Percentiles rank a stretch among this genome's conserved stretches.
Evolutionary conservation across 37 sponge, comb jelly and placozoan species (phyloP).

Genomic region (Geodia barretti): DNA sequence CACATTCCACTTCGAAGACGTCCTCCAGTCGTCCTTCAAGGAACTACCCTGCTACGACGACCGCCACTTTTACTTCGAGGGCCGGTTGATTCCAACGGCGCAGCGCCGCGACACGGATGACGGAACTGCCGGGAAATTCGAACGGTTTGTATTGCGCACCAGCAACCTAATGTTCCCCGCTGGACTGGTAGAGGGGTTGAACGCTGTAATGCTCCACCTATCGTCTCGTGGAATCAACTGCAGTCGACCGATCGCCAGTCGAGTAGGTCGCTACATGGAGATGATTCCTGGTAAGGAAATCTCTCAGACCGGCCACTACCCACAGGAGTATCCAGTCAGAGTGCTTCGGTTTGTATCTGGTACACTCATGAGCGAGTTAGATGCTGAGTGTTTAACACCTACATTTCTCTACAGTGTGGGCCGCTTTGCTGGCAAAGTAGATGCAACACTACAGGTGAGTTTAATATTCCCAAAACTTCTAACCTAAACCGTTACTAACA

Average conservation of each 20-base stretch:
- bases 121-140: not conserved
- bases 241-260: not conserved
- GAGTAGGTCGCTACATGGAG: not conserved
- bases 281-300: slow-evolving; percentile 8
- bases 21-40: slow-evolving; percentile 1
- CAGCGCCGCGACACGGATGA: too few species aligned
- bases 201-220: slow-evolving; percentile 29
- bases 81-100: too few species aligned
- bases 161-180: not conserved
- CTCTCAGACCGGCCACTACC: not conserved
- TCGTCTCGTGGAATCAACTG: slow-evolving; percentile 3
- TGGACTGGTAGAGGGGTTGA: slow-evolving; percentile 19
- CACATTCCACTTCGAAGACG: slow-evolving; percentile 9
- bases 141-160: not conserved
- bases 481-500: not conserved
- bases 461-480: not conserved
- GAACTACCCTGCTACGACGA: slow-evolving; percentile 49
- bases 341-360: slow-evolving; percentile 29
- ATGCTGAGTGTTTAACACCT: not conserved
- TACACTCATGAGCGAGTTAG: not conserved
- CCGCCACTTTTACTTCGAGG: slow-evolving; percentile 50
- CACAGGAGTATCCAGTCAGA: slow-evolving; percentile 4
- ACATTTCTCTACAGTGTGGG: slow-evolving; percentile 14
- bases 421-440: slow-evolving; percentile 18
- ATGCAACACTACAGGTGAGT: slow-evolving; percentile 30